A percentile compares a stretch with the other conserved stretches of the same genome.
phyloP scores from a whole-genome alignment of 2,113 vertebrate species.

The Leptosomus discolor region DNA sequence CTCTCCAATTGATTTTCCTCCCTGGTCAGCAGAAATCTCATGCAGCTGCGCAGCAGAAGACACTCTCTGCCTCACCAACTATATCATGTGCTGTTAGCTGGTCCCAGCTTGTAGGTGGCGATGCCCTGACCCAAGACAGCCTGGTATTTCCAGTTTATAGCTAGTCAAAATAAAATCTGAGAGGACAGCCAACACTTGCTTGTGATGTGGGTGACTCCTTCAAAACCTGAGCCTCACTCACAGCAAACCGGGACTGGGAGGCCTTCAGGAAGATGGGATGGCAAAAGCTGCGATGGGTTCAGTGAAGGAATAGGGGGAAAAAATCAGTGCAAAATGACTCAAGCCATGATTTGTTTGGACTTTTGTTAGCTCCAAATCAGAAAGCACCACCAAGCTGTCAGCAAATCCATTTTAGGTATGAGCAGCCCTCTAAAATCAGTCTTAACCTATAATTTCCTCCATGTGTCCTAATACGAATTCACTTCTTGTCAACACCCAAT shows the following conservation, averaged over 20 bases:
- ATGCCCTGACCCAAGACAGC: neutral
- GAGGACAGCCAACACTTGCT: neutral
- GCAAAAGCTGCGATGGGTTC: neutral
- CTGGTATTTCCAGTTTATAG: neutral
- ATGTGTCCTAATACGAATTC: neutral
- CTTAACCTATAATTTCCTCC: neutral
- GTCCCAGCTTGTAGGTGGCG: neutral
- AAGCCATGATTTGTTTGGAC: neutral
- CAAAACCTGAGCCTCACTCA: neutral
- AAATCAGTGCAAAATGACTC: neutral
- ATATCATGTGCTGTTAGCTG: neutral
- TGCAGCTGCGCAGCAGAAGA: neutral
- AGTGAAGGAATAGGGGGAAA: neutral
- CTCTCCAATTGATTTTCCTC: neutral
- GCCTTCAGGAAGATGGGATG: neutral
- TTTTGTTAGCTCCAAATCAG: neutral
- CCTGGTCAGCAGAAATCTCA: neutral
- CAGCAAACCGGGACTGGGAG: neutral
- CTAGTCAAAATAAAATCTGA: neutral
- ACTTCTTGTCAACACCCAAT: neutral
- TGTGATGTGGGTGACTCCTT: neutral
- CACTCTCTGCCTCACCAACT: neutral
- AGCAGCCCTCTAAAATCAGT: neutral
- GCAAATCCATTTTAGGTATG: neutral
- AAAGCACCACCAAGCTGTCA: neutral